Percentiles rank a stretch among this genome's conserved stretches.
Evolutionary conservation across 2,113 vertebrate species (phyloP).

Genomic region (Pteropus alecto): DNA sequence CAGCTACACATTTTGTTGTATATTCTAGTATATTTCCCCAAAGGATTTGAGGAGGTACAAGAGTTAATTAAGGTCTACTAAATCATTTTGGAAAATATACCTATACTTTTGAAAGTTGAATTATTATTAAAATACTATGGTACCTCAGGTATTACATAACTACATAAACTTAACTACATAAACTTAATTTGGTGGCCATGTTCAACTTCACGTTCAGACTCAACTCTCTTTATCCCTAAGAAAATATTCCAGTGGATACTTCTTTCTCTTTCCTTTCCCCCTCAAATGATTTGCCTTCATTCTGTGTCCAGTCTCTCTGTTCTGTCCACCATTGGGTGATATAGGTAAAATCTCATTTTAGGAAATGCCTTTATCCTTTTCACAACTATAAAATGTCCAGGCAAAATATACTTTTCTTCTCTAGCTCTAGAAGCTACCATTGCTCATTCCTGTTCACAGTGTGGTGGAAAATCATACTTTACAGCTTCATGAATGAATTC

Average conservation of each 20-base stretch:
- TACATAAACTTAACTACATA: not conserved
- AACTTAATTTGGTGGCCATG: not conserved
- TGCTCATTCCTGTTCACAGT: not conserved
- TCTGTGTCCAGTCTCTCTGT: not conserved
- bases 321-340: not conserved
- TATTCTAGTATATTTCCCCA: not conserved
- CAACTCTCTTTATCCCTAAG: not conserved
- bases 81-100: not conserved
- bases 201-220: not conserved
- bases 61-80: conserved; percentile 8
- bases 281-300: not conserved
- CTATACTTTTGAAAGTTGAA: not conserved
- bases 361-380: not conserved
- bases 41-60: not conserved
- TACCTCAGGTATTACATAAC: not conserved
- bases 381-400: not conserved
- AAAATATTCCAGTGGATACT: not conserved
- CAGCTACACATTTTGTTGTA: not conserved
- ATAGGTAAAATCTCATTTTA: not conserved
- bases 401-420: not conserved
- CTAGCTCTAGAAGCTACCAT: not conserved
- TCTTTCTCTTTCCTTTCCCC: not conserved
- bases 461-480: not conserved
- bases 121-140: conserved; percentile 11
- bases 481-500: not conserved